Conservation (phyloP, 2,113 vertebrate genomes). For the Pantherophis guttatus region DNA sequence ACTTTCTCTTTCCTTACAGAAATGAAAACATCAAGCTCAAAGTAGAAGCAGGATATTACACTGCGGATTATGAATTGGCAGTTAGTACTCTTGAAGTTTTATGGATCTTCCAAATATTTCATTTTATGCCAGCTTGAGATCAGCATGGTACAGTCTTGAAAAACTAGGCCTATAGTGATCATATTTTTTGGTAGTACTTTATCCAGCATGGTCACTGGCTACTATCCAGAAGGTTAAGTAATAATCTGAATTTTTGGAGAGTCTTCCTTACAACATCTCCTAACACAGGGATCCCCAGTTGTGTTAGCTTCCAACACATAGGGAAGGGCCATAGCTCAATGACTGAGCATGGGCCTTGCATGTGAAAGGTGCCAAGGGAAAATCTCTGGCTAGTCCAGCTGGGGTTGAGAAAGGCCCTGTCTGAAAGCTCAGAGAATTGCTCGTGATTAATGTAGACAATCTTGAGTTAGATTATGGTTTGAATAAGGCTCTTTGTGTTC, state of each 20-base stretch:
- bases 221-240: neutral
- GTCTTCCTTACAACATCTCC: slow-evolving; percentile 13
- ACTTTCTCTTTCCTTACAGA: slow-evolving; percentile 57
- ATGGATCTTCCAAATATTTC: slow-evolving; percentile 80
- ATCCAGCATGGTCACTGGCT: neutral
- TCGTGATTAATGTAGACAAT: neutral
- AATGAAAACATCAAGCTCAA: slow-evolving; percentile 67
- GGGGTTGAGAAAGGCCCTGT: neutral
- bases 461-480: neutral
- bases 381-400: neutral
- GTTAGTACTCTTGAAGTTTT: slow-evolving; percentile 78
- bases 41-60: slow-evolving; percentile 56
- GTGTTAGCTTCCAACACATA: neutral
- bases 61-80: slow-evolving; percentile 61
- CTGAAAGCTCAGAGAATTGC: neutral
- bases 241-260: neutral
- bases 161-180: slow-evolving; percentile 39
- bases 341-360: neutral
- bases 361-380: neutral
- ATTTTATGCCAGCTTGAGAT: slow-evolving; percentile 81
- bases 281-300: neutral
- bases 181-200: slow-evolving; percentile 2
- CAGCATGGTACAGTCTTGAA: slow-evolving; percentile 62
- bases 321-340: neutral
- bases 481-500: neutral